Conservation (phyloP, 2,888 invertebrate genomes). For the Nomada goodeniana region DNA sequence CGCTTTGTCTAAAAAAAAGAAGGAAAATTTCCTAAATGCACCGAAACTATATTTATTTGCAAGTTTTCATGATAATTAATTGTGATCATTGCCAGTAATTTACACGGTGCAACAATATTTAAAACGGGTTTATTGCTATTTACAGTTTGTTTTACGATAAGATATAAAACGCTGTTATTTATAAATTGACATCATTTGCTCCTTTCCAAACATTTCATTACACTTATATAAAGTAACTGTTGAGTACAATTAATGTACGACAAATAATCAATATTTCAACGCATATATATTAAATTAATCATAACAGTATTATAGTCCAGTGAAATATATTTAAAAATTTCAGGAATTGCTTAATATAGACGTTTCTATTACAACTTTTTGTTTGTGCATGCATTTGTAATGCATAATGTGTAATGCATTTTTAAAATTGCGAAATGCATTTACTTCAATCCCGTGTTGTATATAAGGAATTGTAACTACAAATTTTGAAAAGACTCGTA, state of each 20-base stretch:
- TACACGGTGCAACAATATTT: background rate
- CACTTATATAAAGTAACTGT: background rate
- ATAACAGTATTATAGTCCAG: constrained; percentile 6
- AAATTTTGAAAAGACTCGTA: constrained; percentile 9
- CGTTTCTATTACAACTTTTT: constrained; percentile 4
- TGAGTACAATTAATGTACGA: constrained; percentile 9
- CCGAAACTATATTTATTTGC: background rate
- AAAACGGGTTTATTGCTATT: background rate
- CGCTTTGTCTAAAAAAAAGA: constrained; percentile 8
- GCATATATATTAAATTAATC: constrained; percentile 8
- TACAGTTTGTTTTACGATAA: constrained; percentile 10
- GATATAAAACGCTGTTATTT: constrained; percentile 7
- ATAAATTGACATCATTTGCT: no score
- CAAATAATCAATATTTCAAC: background rate
- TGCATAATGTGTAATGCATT: no score
- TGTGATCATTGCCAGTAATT: background rate
- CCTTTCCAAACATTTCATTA: background rate
- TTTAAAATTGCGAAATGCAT: no score
- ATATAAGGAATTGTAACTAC: background rate
- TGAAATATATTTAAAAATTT: constrained; percentile 14
- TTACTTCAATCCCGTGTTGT: no score
- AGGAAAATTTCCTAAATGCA: constrained; percentile 5
- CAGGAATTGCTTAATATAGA: constrained; percentile 1
- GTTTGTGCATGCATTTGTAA: no score
- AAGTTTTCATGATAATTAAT: no score